Percentiles rank a stretch among this genome's conserved stretches.
Evolutionary conservation across 2,797 vertebrate species (phyloP).

Genomic region (Heteromormyrus szaboi): DNA sequence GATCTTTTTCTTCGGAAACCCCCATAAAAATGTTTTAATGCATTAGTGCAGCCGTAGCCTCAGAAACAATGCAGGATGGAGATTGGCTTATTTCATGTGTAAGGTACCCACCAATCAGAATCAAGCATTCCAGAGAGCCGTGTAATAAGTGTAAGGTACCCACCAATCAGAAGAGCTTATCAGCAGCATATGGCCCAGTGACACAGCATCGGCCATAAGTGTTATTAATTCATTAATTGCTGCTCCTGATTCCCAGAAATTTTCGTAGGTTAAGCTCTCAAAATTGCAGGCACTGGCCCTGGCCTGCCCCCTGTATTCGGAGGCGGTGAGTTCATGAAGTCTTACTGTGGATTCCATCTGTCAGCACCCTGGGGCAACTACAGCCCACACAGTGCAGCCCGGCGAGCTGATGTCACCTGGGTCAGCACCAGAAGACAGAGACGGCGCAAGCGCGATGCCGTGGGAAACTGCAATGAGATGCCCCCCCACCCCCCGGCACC

Average conservation of each 20-base stretch:
- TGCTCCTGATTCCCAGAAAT: not conserved
- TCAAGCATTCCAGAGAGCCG: no score
- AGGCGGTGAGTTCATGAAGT: slow-evolving; percentile 9
- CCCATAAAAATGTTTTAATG: not conserved
- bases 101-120: not conserved
- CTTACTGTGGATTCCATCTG: not conserved
- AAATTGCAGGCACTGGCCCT: not conserved
- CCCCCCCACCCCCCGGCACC: not conserved
- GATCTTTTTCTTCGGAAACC: not conserved
- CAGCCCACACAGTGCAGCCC: not conserved
- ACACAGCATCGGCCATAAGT: not conserved
- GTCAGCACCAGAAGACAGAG: not conserved
- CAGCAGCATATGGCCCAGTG: not conserved
- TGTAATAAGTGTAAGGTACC: no score
- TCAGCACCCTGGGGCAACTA: not conserved
- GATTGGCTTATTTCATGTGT: not conserved
- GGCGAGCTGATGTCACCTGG: not conserved
- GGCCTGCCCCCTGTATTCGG: not conserved
- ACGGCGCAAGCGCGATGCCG: not conserved
- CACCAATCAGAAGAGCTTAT: not conserved
- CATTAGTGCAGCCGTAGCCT: not conserved
- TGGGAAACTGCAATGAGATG: not conserved
- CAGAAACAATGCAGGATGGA: not conserved
- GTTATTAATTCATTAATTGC: not conserved
- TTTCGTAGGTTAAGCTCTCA: not conserved